These are phyloP conservation scores for Macropus fuliginosus DNA, from an alignment of 2,797 vertebrate species.

Conservation along the genomic window DNA sequence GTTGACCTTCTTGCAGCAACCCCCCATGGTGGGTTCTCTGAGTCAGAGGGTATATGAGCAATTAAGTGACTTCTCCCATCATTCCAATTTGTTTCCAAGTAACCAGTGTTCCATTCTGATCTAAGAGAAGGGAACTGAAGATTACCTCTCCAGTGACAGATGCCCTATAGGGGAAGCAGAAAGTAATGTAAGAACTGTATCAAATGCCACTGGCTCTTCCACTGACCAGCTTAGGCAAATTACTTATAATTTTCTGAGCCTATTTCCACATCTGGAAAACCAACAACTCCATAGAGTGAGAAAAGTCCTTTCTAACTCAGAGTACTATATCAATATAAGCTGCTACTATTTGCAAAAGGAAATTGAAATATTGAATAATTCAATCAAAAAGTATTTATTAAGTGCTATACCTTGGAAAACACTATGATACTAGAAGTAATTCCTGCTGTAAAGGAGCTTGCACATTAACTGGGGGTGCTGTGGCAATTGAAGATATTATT, in stretches of 20 bases:
- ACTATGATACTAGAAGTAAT: background rate
- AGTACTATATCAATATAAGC: background rate
- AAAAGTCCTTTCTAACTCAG: background rate
- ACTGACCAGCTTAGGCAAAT: background rate
- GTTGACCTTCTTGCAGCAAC: background rate
- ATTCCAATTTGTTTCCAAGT: background rate
- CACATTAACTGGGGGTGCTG: background rate
- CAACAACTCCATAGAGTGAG: background rate
- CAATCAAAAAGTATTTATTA: background rate
- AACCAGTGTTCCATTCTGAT: background rate
- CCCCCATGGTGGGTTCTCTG: background rate
- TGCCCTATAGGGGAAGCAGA: background rate
- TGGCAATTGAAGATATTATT: background rate
- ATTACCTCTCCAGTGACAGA: background rate
- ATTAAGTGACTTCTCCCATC: background rate
- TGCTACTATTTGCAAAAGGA: background rate
- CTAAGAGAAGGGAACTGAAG: background rate
- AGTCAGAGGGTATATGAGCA: background rate
- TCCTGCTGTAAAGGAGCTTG: background rate
- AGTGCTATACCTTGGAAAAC: background rate
- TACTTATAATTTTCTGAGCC: background rate
- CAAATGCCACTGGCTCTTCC: background rate
- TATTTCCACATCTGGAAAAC: background rate
- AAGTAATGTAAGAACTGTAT: background rate
- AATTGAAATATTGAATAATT: background rate